A percentile compares a stretch with the other conserved stretches of the same genome.
These are phyloP conservation scores for Andrena flavipes DNA, from an alignment of 2,888 invertebrate species.

Conservation along the genomic window DNA sequence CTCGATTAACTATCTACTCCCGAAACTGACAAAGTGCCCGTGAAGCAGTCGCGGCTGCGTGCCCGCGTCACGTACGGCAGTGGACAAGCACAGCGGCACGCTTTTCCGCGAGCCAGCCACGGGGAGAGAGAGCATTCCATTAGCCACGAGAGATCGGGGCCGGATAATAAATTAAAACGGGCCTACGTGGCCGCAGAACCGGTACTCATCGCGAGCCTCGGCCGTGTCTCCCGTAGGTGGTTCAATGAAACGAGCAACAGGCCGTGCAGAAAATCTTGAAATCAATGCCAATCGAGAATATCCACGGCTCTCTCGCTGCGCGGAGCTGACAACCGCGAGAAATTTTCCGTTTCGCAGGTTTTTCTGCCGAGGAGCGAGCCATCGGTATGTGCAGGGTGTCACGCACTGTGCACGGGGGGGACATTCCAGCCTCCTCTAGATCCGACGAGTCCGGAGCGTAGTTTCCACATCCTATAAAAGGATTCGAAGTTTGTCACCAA, in stretches of 20 bases:
- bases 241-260: conserved; percentile 65
- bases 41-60: conserved; percentile 34
- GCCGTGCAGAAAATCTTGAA: conserved; percentile 55
- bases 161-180: conserved; percentile 67
- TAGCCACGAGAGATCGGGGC: conserved; percentile 64
- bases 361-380: neutral
- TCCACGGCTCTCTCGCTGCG: neutral
- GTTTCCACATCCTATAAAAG: too few species aligned
- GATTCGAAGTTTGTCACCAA: neutral
- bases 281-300: conserved; percentile 48
- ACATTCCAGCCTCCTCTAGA: too few species aligned
- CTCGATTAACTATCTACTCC: neutral
- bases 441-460: too few species aligned
- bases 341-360: conserved; percentile 13
- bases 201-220: conserved; percentile 61
- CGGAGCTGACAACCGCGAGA: conserved; percentile 18
- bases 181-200: conserved; percentile 62
- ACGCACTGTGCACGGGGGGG: too few species aligned
- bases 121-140: conserved; percentile 56
- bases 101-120: conserved; percentile 62
- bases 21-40: conserved; percentile 8
- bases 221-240: conserved; percentile 56
- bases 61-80: conserved; percentile 34
- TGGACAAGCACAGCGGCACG: conserved; percentile 49
- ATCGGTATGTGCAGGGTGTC: too few species aligned